Conservation (phyloP, 1,140 invertebrate species). For the Trachelipus rathkii region DNA sequence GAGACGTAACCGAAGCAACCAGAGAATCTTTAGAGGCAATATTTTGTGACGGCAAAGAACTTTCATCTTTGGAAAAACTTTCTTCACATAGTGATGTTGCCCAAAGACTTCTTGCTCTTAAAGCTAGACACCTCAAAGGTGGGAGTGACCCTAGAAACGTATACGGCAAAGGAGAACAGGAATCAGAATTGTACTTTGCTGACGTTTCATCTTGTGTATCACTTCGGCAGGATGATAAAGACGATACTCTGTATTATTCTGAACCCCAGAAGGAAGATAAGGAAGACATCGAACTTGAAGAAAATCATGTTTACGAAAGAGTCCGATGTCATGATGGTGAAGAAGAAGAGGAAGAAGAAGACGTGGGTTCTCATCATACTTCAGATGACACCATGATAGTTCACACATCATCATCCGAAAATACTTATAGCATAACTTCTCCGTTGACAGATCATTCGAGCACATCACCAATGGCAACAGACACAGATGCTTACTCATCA, state of each 20-base stretch:
- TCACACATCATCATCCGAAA: conserved; percentile 44
- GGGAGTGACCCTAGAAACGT: conserved; percentile 42
- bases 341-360: conserved; percentile 24
- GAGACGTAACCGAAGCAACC: conserved; percentile 42
- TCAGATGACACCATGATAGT: conserved; percentile 46
- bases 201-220: conserved; percentile 78
- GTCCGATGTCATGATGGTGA: conserved; percentile 39
- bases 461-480: conserved; percentile 41
- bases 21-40: conserved; percentile 41
- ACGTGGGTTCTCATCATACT: conserved; percentile 37
- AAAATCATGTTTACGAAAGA: conserved; percentile 39
- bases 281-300: background rate
- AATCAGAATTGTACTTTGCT: conserved; percentile 76
- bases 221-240: conserved; percentile 57
- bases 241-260: conserved; percentile 46
- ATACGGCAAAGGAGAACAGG: conserved; percentile 49
- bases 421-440: conserved; percentile 43
- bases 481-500: conserved; percentile 39
- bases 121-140: conserved; percentile 39
- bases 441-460: conserved; percentile 40
- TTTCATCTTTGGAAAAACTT: conserved; percentile 56
- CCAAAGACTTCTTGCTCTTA: conserved; percentile 48
- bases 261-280: conserved; percentile 23
- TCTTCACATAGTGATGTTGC: conserved; percentile 54
- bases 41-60: conserved; percentile 51